Conservation (phyloP, 2,113 vertebrate genomes). For the Pionites leucogaster region DNA sequence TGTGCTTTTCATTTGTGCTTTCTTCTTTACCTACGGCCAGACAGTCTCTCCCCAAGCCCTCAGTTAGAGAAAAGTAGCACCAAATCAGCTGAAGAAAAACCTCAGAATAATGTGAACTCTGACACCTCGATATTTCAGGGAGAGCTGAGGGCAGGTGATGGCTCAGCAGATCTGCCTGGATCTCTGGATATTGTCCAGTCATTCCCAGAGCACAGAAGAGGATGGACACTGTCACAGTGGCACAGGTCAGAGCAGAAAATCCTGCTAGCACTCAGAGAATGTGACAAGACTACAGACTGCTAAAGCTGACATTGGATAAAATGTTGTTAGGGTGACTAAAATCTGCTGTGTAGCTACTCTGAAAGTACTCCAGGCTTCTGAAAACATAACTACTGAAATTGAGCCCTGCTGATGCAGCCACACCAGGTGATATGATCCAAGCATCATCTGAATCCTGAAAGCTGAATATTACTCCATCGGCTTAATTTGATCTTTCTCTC, state of each 20-base stretch:
- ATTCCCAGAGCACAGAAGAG: not conserved
- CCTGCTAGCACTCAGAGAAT: not conserved
- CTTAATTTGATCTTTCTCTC: not conserved
- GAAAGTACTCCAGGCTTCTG: not conserved
- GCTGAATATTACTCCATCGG: not conserved
- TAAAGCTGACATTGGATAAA: not conserved
- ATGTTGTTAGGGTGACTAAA: not conserved
- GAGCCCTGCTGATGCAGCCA: not conserved
- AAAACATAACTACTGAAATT: not conserved
- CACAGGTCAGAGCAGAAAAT: not conserved
- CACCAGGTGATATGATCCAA: not conserved
- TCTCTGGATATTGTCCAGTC: not conserved
- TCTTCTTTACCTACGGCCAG: not conserved
- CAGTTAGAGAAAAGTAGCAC: not conserved
- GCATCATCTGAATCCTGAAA: not conserved
- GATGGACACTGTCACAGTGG: not conserved
- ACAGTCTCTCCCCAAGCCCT: not conserved
- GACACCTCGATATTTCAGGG: not conserved
- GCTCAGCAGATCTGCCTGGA: not conserved
- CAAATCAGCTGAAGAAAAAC: not conserved
- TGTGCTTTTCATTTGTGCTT: not conserved
- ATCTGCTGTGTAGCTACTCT: not conserved
- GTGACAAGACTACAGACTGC: conserved; percentile 30
- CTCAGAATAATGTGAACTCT: not conserved
- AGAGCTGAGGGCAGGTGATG: not conserved